A percentile compares a stretch with the other conserved stretches of the same genome.
phyloP scores from a whole-genome alignment of 2,888 invertebrate species.

The Heteropelma amictum region DNA sequence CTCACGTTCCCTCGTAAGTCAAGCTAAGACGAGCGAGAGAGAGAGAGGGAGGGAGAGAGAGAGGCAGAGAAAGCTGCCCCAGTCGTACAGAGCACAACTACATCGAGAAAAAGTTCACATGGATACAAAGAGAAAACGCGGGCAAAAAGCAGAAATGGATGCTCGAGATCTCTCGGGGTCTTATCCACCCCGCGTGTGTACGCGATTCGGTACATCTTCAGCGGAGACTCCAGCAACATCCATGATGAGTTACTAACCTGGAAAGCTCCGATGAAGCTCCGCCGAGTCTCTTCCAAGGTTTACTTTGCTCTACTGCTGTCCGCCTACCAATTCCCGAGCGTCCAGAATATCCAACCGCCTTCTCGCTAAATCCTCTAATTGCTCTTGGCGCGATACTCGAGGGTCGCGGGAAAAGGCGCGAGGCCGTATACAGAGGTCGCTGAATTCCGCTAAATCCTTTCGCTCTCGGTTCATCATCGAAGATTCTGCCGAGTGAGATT shows the following conservation, averaged over 20 bases:
- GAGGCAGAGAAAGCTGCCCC: too few species aligned
- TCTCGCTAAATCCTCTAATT: constrained; percentile 59
- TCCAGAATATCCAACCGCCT: constrained; percentile 21
- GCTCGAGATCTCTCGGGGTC: constrained; percentile 17
- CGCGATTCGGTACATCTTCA: neutral
- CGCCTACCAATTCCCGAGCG: constrained; percentile 60
- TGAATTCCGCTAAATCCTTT: too few species aligned
- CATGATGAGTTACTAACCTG: neutral
- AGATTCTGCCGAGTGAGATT: too few species aligned
- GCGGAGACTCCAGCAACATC: constrained; percentile 1
- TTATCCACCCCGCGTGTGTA: neutral
- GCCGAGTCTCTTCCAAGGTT: constrained; percentile 44
- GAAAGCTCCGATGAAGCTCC: constrained; percentile 24
- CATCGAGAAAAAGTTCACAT: neutral
- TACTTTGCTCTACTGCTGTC: constrained; percentile 55
- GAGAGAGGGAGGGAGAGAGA: neutral
- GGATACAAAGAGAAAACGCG: constrained; percentile 7
- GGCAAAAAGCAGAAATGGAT: constrained; percentile 38
- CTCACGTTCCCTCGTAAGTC: constrained; percentile 56
- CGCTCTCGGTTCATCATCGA: too few species aligned
- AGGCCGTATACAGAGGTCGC: too few species aligned
- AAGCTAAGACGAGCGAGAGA: constrained; percentile 32
- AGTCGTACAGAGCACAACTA: neutral
- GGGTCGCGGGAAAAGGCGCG: too few species aligned
- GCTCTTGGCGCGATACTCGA: constrained; percentile 55